A percentile compares a stretch with the other conserved stretches of the same genome.
Evolutionary conservation across 53 echinoderm and acorn worm species (phyloP).

Genomic region (Apostichopus leukothele): DNA sequence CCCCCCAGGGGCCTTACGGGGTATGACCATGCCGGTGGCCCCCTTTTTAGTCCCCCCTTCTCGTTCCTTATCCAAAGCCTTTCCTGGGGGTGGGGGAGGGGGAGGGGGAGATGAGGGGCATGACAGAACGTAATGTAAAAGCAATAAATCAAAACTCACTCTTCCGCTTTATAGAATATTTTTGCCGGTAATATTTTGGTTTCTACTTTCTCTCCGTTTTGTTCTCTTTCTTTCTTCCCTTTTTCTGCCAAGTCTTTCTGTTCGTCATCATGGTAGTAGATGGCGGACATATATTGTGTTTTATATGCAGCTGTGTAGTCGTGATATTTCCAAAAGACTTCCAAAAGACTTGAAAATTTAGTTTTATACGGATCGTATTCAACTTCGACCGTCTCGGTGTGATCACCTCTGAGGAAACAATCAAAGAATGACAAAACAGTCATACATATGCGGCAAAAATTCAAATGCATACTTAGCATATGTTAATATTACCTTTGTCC

Average conservation of each 20-base stretch:
- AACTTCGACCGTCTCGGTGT: constrained; percentile 78
- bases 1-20: no score
- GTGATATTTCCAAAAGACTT: constrained; percentile 67
- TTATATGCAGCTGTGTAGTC: constrained; percentile 64
- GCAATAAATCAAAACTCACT: constrained; percentile 53
- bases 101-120: neutral
- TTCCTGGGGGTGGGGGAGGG: neutral
- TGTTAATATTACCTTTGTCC: no score
- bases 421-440: neutral
- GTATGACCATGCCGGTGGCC: no score
- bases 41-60: no score
- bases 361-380: constrained; percentile 72
- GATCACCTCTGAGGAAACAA: constrained; percentile 57
- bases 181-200: constrained; percentile 66
- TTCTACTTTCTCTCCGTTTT: constrained; percentile 38
- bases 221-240: constrained; percentile 49
- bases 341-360: constrained; percentile 49
- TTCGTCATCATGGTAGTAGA: constrained; percentile 66
- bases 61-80: no score
- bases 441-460: neutral
- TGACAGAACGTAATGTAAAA: neutral
- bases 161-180: constrained; percentile 75
- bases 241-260: constrained; percentile 60
- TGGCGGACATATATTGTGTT: constrained; percentile 82
- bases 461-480: no score